Conservation (phyloP, 1,140 invertebrate genomes). For the Homalodisca vitripennis region DNA sequence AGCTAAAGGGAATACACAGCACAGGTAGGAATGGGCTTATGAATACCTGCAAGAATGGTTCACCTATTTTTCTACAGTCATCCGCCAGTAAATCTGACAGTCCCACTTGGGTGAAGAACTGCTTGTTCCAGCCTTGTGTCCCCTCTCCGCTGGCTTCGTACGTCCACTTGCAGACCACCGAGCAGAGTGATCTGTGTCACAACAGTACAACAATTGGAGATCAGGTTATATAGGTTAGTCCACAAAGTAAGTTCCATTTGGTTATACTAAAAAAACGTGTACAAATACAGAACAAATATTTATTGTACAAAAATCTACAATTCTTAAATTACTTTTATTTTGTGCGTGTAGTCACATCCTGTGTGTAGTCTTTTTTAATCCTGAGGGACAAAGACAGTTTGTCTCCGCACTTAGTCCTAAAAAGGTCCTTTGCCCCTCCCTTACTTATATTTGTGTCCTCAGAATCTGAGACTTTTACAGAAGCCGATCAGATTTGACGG, state of each 20-base stretch:
- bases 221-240: neutral
- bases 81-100: constrained; percentile 70
- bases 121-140: constrained; percentile 66
- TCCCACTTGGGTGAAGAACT: constrained; percentile 73
- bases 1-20: too few relatives aligned
- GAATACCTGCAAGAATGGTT: constrained; percentile 15
- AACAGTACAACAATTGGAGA: neutral
- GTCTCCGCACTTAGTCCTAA: too few relatives aligned
- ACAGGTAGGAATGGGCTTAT: neutral
- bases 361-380: too few relatives aligned
- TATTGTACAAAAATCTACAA: neutral
- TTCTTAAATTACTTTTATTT: neutral
- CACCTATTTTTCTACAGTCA: constrained; percentile 76
- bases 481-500: too few relatives aligned
- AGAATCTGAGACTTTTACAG: too few relatives aligned
- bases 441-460: too few relatives aligned
- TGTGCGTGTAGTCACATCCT: neutral
- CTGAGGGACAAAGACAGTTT: too few relatives aligned
- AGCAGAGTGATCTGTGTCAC: constrained; percentile 78
- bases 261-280: neutral
- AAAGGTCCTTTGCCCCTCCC: too few relatives aligned
- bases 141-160: constrained; percentile 65
- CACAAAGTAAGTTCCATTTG: too few relatives aligned
- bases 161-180: constrained; percentile 93
- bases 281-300: neutral